Evolutionary conservation across 2,888 invertebrate species (phyloP).

Genomic region (Caenorhabditis sp.): DNA sequence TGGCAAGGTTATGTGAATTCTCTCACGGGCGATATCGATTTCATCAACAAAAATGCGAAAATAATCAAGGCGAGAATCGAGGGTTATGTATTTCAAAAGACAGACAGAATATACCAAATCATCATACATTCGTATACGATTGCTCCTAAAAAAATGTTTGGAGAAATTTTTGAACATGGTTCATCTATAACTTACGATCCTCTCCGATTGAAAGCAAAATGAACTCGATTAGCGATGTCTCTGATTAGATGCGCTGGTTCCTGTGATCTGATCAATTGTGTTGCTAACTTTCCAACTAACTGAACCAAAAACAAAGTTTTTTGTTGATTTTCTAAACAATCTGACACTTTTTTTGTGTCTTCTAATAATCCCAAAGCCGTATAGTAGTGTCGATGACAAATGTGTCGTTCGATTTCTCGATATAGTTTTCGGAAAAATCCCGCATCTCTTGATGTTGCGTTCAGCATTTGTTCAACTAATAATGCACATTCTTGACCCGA

Average conservation of each 20-base stretch:
- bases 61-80: slow-evolving; percentile 45
- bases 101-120: slow-evolving; percentile 46
- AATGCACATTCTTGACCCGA: slow-evolving; percentile 42
- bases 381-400: slow-evolving; percentile 55
- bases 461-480: slow-evolving; percentile 53
- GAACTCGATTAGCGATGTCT: slow-evolving; percentile 51
- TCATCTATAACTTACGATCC: slow-evolving; percentile 15
- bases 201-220: slow-evolving; percentile 34
- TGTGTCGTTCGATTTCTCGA: slow-evolving; percentile 55
- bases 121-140: slow-evolving; percentile 43
- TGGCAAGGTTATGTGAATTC: slow-evolving; percentile 56
- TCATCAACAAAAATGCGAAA: slow-evolving; percentile 51
- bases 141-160: not conserved
- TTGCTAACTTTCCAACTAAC: slow-evolving; percentile 36
- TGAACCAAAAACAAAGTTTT: slow-evolving; percentile 36
- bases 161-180: not conserved
- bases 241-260: slow-evolving; percentile 36
- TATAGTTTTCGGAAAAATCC: slow-evolving; percentile 53
- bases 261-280: slow-evolving; percentile 43
- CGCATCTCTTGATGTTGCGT: slow-evolving; percentile 34
- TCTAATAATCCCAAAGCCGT: slow-evolving; percentile 53
- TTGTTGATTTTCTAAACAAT: slow-evolving; percentile 46
- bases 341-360: slow-evolving; percentile 37
- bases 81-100: slow-evolving; percentile 43
- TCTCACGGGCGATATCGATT: slow-evolving; percentile 49